Percentiles rank a stretch among this genome's conserved stretches.
Evolutionary conservation across 2,797 vertebrate genomes (phyloP).

Genomic region (Linurgus olivaceus): DNA sequence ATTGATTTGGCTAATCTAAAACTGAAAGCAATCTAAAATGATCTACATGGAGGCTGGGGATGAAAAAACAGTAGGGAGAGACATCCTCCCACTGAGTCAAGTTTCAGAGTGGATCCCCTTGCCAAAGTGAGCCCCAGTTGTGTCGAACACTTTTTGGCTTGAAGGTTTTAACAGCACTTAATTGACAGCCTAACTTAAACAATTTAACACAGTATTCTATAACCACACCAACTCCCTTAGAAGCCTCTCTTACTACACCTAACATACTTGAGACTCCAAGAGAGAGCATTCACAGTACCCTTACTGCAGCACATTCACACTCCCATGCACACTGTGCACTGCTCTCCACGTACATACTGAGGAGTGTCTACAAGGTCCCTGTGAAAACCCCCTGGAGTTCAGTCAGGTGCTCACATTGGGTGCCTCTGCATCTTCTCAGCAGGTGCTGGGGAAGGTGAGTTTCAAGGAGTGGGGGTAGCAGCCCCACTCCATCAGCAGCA

Average conservation of each 20-base stretch:
- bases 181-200: background rate
- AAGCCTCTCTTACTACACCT: background rate
- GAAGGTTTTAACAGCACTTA: background rate
- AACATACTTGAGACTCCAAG: background rate
- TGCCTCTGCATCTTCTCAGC: background rate
- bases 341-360: background rate
- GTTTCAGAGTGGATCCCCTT: background rate
- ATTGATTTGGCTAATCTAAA: background rate
- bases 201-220: background rate
- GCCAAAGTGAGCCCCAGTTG: background rate
- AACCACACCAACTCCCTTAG: background rate
- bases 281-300: background rate
- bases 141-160: background rate
- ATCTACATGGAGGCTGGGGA: background rate
- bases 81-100: background rate
- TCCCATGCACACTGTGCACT: no score
- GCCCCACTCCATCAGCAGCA: background rate
- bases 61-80: background rate
- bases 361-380: background rate
- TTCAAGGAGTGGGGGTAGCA: background rate
- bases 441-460: background rate
- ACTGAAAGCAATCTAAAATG: background rate
- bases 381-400: background rate
- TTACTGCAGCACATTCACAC: background rate
- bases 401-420: accelerated